A percentile compares a stretch with the other conserved stretches of the same genome.
Evolutionary conservation across 2,888 invertebrate species (phyloP).

Genomic region (Ectemnius lituratus): DNA sequence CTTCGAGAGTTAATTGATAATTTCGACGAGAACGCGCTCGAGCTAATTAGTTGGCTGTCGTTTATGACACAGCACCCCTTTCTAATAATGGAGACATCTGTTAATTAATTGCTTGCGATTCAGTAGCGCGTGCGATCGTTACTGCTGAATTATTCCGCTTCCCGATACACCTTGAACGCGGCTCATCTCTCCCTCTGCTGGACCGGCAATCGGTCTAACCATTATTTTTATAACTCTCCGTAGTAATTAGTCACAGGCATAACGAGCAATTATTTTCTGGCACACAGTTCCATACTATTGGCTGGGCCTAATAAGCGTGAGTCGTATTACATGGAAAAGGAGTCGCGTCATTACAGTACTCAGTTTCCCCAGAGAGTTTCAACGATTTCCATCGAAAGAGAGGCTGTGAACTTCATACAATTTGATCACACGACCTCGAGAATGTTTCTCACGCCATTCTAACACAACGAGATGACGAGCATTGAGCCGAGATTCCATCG

Average conservation of each 20-base stretch:
- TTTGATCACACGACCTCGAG: too few relatives aligned
- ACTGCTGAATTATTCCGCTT: conserved; percentile 28
- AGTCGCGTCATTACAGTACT: too few relatives aligned
- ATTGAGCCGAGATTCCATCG: conserved; percentile 31
- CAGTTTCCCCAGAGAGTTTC: too few relatives aligned
- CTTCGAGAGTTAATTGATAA: conserved; percentile 47
- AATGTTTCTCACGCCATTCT: conserved; percentile 36
- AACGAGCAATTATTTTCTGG: too few relatives aligned
- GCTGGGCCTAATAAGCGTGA: too few relatives aligned
- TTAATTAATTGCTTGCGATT: conserved; percentile 35
- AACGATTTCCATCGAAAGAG: too few relatives aligned
- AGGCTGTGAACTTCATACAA: too few relatives aligned
- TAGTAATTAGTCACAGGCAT: too few relatives aligned
- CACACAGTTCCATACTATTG: not conserved
- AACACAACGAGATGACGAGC: not conserved
- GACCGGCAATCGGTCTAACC: too few relatives aligned
- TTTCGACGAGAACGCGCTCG: conserved; percentile 22
- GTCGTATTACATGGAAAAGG: too few relatives aligned
- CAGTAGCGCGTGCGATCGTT: conserved; percentile 9
- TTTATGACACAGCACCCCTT: conserved; percentile 29
- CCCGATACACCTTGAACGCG: conserved; percentile 18
- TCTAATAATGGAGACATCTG: conserved; percentile 40
- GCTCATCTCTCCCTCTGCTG: too few relatives aligned
- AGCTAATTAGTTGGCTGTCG: conserved; percentile 36
- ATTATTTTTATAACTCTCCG: too few relatives aligned